phyloP scores from a whole-genome alignment of 2,797 vertebrate species.

The Numenius phaeopus region DNA sequence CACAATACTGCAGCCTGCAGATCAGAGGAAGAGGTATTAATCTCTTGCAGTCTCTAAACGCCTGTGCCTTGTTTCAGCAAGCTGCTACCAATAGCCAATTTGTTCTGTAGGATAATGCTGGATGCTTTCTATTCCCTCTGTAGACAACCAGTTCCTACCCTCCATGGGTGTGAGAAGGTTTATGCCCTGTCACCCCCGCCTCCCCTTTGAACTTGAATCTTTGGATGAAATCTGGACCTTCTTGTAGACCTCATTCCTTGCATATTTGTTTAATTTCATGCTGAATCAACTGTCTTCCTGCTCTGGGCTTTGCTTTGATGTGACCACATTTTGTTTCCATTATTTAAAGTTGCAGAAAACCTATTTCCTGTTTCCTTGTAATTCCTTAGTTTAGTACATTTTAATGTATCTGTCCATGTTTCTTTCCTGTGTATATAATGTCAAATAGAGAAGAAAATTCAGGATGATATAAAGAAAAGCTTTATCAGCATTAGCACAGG shows the following conservation, averaged over 20 bases:
- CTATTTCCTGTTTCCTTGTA: not conserved
- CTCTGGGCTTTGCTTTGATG: not conserved
- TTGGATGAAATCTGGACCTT: not conserved
- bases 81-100: not conserved
- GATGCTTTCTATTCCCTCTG: not conserved
- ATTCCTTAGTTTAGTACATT: constrained; percentile 8
- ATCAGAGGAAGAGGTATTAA: not conserved
- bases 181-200: not conserved
- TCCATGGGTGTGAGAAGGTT: not conserved
- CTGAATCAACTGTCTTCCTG: not conserved
- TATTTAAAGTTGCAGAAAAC: not conserved
- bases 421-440: not conserved
- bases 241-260: not conserved
- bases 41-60: not conserved
- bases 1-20: not conserved
- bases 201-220: not conserved
- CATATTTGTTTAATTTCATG: not conserved
- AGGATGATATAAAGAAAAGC: not conserved
- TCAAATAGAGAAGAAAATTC: not conserved
- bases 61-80: not conserved
- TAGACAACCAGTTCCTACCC: not conserved
- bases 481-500: constrained; percentile 14
- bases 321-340: not conserved
- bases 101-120: not conserved
- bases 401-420: not conserved